Evolutionary conservation across 2,113 vertebrate genomes (phyloP), one percentile per base, ranked within the genome.

Genomic region (Colaptes auratus): DNA sequence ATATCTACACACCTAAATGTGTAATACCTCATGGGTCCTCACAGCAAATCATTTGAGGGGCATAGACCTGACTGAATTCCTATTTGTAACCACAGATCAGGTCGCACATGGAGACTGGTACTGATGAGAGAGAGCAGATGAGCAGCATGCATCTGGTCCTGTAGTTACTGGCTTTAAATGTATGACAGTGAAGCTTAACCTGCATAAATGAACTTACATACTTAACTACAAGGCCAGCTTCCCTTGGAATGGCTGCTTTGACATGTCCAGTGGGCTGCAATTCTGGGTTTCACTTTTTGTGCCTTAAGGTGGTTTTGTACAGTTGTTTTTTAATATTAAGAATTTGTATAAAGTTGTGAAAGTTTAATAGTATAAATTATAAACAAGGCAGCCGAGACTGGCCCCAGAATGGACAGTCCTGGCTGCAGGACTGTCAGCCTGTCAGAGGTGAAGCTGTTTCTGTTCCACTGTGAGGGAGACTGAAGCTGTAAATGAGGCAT

Each of bases 231-330:
- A 93, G 30, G 87, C 72, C 79, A 86, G 39, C 82, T 95, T 90
- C 52, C 71, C 88, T 65, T 63, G 30, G 93, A 63, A 79, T 95
- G 95, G 92, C 92, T 86, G 90, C 95, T 96, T 83, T 56, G 73
- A 92, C 24, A 50, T 77, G 77, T 82, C 73, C 52, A 69, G 20
- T n/a, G 58, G 46, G 63, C 72, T 92, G 76, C 24, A 8, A 67
- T 88, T 80, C 77, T 85, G 27, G 23, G 23, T 89, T 80, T 66
- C 74, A 92, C 69, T 83, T 81, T 89, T 89, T 56, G 88, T 97
- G 91, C 96, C 96, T 97, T 96, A 92, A 93, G 65, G 70, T 95
- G 65, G 23, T 72, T 92, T 94, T 96, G 75, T 89, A 91, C 44
- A 44, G 48, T 87, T 72, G 48, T 96, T 85, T 96, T 85, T 85